Base-by-base conservation (phyloP, 23 tunicate species). In the Trididemnum clinides region DNA sequence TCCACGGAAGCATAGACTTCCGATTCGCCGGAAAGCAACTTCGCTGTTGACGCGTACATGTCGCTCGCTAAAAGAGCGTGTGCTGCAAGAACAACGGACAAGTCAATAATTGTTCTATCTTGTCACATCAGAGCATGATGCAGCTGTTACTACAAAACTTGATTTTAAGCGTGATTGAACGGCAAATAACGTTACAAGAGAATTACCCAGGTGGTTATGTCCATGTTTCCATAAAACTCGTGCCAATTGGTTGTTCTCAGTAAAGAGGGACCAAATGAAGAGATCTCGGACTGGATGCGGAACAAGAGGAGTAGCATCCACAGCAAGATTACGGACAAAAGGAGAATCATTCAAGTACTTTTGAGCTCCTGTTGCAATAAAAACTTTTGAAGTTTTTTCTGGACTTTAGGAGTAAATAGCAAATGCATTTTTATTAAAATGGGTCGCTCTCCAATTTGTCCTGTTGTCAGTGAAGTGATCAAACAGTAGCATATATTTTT, bases 181-280 rank as follows among this genome's bases (percentile, higher is more conserved):
- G 54, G 54, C 10, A 44, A 7, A 7, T 10, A 10, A 15, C 54
- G n/a, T 6, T 6, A 25, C 26, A 63, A n/a, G n/a, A n/a, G n/a
- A 25, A 15, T 74, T 74, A 74, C 80, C 80, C 29, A 74, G 4
- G 1, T 36, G 33, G 36, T 74, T 57, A 10, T 37, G 18, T 35
- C 80, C 80, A 44, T 74, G 80, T 29, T 74, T 74, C 80, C 80
- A 74, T 10, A 74, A 22, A 18, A 74, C 80, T 74, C 38, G 22
- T 38, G 80, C 80, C 57, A 74, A 37, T 10, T 74, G 57, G 22
- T 74, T 26, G 57, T 26, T 57, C 57, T 44, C 80, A 21, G 57
- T 74, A 6, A 74, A 28, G 26, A 74, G 6, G 57, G 57, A 74
- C 80, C 80, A 74, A 10, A 74, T n/a, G 57, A 74, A 74, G 7